Base-by-base conservation (phyloP, 2,113 vertebrate genomes). In the Thomomys bottae region DNA sequence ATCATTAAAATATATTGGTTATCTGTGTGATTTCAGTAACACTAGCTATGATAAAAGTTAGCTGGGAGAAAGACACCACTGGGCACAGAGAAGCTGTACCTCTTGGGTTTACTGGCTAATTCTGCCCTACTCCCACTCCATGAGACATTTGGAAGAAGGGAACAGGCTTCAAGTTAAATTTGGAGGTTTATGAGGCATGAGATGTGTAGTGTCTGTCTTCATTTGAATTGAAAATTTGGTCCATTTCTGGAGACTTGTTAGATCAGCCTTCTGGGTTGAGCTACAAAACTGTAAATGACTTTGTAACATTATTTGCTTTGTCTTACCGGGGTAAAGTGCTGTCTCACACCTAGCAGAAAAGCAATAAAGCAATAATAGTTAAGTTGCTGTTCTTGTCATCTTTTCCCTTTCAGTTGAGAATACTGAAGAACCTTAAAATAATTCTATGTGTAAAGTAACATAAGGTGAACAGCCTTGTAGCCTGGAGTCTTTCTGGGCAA, bases 221-320 rank as follows among this genome's bases (percentile, higher is more conserved):
- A 96, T 96, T 96, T 97, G 93, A 96, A 95, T 95, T 96, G 94
- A 97, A 97, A 95, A 96, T 96, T 87, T 94, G 83, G 93, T 96
- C 94, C 89, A 92, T 87, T 97, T 96, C 90, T 67, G 88, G 92
- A 94, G 81, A 81, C 80, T 92, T 96, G 83, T 81, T 88, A 83
- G 94, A 54, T 85, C 63, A 70, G 67, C 87, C 90, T 94, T 94
- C 90, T 95, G 93, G 90, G 45, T 92, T 84, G 77, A 90, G 77
- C 75, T 90, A 21, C 86, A 88, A 95, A 94, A 95, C 91, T 95
- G 91, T 77, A 95, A 92, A 80, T 70, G 77, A 96, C 89, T 94
- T 80, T 4, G 17, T 94, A 87, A 87, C 86, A 88, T 95, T 87
- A 93, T 92, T 96, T 89, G 72, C 93, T 94, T 94, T 92, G 90